Conservation (phyloP, 2,113 vertebrate species). For the Halcyon malimbica region DNA sequence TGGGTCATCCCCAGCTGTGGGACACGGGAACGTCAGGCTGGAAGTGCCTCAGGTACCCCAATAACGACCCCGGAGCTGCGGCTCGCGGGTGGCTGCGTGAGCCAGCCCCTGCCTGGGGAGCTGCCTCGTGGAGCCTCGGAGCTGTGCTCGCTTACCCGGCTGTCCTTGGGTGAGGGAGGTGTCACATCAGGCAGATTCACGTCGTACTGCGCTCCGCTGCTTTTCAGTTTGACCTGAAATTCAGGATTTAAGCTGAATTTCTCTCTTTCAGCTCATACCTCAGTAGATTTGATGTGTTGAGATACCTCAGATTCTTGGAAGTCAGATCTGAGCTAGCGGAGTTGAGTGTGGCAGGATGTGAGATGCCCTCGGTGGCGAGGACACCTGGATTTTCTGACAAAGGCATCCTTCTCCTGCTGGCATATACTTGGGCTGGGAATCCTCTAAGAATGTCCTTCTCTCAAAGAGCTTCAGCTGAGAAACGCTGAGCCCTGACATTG, state of each 20-base stretch:
- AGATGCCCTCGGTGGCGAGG: background rate
- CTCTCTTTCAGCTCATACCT: background rate
- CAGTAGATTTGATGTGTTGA: background rate
- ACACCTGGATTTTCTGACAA: background rate
- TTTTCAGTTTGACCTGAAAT: background rate
- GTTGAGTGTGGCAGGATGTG: background rate
- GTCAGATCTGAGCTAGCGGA: background rate
- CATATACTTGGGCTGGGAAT: background rate
- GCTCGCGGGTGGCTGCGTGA: background rate
- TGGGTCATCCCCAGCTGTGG: background rate
- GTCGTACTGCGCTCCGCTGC: background rate
- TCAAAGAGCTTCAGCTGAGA: background rate
- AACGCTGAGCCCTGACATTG: background rate
- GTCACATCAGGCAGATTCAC: background rate
- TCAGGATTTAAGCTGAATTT: background rate
- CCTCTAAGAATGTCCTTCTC: background rate
- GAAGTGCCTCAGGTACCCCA: background rate
- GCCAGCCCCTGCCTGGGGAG: background rate
- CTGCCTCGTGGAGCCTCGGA: background rate
- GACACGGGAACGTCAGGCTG: background rate
- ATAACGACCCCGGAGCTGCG: too few species aligned
- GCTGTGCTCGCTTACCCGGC: background rate
- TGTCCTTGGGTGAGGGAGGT: rapidly evolving
- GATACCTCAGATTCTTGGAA: background rate
- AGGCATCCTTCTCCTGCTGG: background rate